Evolutionary conservation across 1,140 invertebrate species (phyloP).

Genomic region (Brevipalpus yothersi): DNA sequence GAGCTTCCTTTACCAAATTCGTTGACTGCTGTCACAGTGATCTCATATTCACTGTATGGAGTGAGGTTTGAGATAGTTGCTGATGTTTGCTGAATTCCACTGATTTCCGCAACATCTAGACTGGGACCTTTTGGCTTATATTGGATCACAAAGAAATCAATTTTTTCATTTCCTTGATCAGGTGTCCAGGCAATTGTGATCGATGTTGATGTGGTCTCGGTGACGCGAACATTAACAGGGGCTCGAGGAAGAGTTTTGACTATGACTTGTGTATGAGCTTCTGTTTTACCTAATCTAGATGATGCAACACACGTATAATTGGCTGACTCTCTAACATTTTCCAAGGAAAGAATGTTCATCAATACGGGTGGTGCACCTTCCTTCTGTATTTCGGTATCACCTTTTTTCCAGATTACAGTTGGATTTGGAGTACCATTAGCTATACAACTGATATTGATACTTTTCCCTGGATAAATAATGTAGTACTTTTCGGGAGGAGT

Average conservation of each 20-base stretch:
- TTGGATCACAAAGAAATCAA: constrained; percentile 79
- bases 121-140: constrained; percentile 65
- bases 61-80: constrained; percentile 65
- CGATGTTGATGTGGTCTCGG: constrained; percentile 73
- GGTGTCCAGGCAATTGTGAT: constrained; percentile 75
- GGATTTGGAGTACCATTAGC: constrained; percentile 94
- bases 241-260: constrained; percentile 76
- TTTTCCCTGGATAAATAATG: constrained; percentile 68
- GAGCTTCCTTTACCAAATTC: constrained; percentile 65
- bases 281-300: constrained; percentile 75
- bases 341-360: constrained; percentile 53
- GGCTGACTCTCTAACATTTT: constrained; percentile 62
- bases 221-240: constrained; percentile 58
- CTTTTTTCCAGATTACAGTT: constrained; percentile 80
- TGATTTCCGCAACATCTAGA: constrained; percentile 37
- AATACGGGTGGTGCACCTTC: constrained; percentile 22
- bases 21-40: constrained; percentile 82
- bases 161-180: constrained; percentile 39
- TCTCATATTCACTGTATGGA: constrained; percentile 88
- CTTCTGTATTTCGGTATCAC: constrained; percentile 37
- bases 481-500: constrained; percentile 52
- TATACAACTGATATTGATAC: constrained; percentile 79
- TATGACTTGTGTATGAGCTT: constrained; percentile 58
- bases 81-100: constrained; percentile 69
- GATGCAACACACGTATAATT: constrained; percentile 85